A percentile compares a stretch with the other conserved stretches of the same genome.
Conservation (phyloP, 2,888 invertebrate genomes). For the Aromia moschata region DNA sequence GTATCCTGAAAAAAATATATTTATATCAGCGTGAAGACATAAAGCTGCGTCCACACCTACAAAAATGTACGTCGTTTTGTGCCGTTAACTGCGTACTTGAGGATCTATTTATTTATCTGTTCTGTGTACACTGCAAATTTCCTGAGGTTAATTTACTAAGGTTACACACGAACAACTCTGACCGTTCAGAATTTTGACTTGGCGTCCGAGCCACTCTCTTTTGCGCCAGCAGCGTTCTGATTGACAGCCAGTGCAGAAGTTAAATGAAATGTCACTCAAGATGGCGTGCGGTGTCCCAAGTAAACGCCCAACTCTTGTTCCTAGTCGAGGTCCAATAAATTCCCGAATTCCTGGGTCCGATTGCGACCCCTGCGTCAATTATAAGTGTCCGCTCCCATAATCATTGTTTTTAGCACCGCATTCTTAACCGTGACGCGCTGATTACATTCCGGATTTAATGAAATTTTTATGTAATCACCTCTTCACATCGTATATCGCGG, state of each 20-base stretch:
- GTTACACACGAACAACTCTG: slow-evolving; percentile 59
- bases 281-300: slow-evolving; percentile 58
- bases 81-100: too few species aligned
- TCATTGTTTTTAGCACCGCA: slow-evolving; percentile 21
- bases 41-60: too few species aligned
- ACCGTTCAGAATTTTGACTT: slow-evolving; percentile 29
- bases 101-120: too few species aligned
- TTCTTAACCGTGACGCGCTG: not conserved
- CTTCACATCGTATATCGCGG: not conserved
- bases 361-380: slow-evolving; percentile 43
- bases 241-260: slow-evolving; percentile 62
- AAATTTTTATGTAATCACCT: slow-evolving; percentile 3
- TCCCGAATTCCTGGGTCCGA: slow-evolving; percentile 46
- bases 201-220: slow-evolving; percentile 42
- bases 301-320: slow-evolving; percentile 62
- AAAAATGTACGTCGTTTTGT: too few species aligned
- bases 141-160: slow-evolving; percentile 59
- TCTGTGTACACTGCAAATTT: slow-evolving; percentile 47
- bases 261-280: slow-evolving; percentile 66
- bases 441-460: slow-evolving; percentile 13
- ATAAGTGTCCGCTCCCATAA: slow-evolving; percentile 41
- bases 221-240: slow-evolving; percentile 59
- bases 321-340: slow-evolving; percentile 62
- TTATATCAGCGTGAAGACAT: too few species aligned
- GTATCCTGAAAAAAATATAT: too few species aligned